A percentile compares a stretch with the other conserved stretches of the same genome.
Conservation (phyloP, 2,113 vertebrate species). For the Phocoena sinus region DNA sequence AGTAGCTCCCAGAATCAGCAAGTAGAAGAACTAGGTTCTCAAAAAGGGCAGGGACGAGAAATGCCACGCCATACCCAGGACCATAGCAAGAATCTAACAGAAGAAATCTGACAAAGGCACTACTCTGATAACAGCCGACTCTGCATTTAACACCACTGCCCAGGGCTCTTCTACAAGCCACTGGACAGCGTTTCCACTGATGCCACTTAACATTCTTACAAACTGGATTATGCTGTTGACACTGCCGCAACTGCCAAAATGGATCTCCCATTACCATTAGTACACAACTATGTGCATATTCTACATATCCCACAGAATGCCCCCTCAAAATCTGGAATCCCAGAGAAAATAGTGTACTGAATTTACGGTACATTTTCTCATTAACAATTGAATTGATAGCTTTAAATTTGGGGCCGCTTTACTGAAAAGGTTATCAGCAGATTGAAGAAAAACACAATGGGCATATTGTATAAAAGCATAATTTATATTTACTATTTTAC, state of each 20-base stretch:
- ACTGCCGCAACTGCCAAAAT: not conserved
- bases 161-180: not conserved
- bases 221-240: not conserved
- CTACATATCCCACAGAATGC: not conserved
- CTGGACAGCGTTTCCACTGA: not conserved
- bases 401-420: not conserved
- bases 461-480: not conserved
- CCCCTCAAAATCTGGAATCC: not conserved
- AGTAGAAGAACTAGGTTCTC: not conserved
- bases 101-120: not conserved
- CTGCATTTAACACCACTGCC: not conserved
- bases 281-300: too few species aligned
- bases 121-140: fast-evolving
- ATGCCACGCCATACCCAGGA: not conserved
- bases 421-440: not conserved
- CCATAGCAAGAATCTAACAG: not conserved
- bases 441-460: not conserved
- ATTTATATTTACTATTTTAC: not conserved
- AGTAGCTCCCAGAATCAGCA: not conserved
- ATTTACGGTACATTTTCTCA: not conserved
- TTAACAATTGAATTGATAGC: not conserved
- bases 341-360: not conserved
- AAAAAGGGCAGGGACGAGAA: not conserved
- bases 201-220: not conserved
- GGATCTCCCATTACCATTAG: fast-evolving